Evolutionary conservation across 2,888 invertebrate genomes (phyloP).

Genomic region (Homarus gammarus): DNA sequence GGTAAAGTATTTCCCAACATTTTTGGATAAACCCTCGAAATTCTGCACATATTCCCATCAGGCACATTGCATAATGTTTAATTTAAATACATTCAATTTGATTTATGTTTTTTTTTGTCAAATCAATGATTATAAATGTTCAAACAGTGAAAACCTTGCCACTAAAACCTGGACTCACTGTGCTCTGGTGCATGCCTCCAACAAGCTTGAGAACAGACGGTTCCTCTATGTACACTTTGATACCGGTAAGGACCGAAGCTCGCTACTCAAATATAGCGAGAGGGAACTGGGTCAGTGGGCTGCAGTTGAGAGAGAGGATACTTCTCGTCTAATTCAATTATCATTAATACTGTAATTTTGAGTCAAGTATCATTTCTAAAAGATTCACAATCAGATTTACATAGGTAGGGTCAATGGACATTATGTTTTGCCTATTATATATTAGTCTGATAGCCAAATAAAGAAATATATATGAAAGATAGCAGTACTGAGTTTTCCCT

Average conservation of each 20-base stretch:
- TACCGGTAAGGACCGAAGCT: slow-evolving; percentile 73
- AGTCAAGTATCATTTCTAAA: neutral
- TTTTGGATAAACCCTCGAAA: neutral
- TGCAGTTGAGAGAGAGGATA: slow-evolving; percentile 24
- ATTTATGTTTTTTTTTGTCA: neutral
- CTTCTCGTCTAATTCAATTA: neutral
- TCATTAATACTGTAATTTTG: neutral
- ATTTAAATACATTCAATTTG: neutral
- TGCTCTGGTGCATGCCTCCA: slow-evolving; percentile 52
- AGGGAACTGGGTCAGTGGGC: slow-evolving; percentile 63
- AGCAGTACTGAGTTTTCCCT: neutral
- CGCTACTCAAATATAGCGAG: slow-evolving; percentile 69
- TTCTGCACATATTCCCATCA: neutral
- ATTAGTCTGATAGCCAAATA: neutral
- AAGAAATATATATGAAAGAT: neutral
- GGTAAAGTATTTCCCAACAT: neutral
- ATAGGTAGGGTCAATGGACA: neutral
- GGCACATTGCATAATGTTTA: neutral
- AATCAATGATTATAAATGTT: neutral
- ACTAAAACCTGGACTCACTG: slow-evolving; percentile 38
- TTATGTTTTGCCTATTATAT: neutral
- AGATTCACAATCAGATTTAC: neutral
- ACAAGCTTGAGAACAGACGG: slow-evolving; percentile 60
- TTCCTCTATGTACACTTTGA: slow-evolving; percentile 70
- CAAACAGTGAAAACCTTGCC: neutral